Evolutionary conservation across 2,797 vertebrate genomes (phyloP), one percentile per base, ranked within the genome.

Genomic region (Sebastes iracundus): DNA sequence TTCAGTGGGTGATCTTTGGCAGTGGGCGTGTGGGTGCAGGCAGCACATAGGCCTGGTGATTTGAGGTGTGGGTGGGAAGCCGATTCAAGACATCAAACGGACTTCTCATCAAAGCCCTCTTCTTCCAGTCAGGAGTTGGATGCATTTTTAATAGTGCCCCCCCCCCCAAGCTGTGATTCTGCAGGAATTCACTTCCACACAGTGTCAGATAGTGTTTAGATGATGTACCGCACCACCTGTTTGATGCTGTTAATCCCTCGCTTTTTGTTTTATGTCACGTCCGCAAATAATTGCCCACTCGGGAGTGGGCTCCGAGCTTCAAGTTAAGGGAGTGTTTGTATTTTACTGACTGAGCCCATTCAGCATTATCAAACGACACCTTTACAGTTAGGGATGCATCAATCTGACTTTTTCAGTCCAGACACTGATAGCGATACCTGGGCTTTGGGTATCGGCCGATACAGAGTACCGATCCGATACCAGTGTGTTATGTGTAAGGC

Each of bases 81-180:
- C 5, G 71, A 85, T 90, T 83, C 69, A 76, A 90, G 83, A 85
- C 90, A 86, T 92, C 90, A 93, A 92, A 92, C 90, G 67, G 90
- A 85, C 83, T 88, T 78, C 70, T 78, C 85, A 87, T 94, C 93
- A 92, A 92, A 95, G 91, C 83, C 49, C 59, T 79, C 65, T 75
- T 72, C 87, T 68, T 83, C 7, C 82, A 82, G 78, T 90, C 81
- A 80, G 62, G 65, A 81, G 81, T 75, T 62, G 49, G 22, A 64
- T 90, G 83, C 81, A 85, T 92, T 76, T 92, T 87, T 89, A 81
- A 92, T 87, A 23, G 20, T 0, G 28, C 32, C 28, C 7, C 28
- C 28, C 28, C 25, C 25, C 14, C 14, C 38, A n/a, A 14, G 81
- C 79, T 68, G 65, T 27, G 67, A 72, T 63, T 77, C 70, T 52